These are phyloP conservation scores for Seladonia tumulorum DNA, from an alignment of 2,888 invertebrate genomes.

Conservation along the genomic window DNA sequence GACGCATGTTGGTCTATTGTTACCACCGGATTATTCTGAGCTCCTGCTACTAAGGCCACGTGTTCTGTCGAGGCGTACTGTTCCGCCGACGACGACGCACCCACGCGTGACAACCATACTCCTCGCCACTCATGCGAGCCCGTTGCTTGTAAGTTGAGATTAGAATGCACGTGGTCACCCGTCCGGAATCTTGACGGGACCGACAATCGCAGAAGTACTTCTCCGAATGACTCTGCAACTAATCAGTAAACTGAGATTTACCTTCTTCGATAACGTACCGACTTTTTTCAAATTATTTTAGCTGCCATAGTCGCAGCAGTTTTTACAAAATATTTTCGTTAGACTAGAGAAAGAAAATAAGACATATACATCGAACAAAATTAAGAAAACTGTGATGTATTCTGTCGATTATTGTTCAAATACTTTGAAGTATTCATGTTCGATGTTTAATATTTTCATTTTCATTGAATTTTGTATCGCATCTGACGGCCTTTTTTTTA, in stretches of 20 bases:
- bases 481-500: too few relatives aligned
- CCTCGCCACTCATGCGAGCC: constrained; percentile 66
- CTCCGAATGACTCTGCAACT: background rate
- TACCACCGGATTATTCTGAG: constrained; percentile 68
- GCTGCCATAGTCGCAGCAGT: background rate
- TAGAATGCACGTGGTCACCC: constrained; percentile 83
- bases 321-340: background rate
- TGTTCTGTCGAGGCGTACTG: constrained; percentile 76
- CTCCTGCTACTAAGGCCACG: constrained; percentile 77
- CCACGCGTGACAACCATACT: constrained; percentile 44
- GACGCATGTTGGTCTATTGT: constrained; percentile 12
- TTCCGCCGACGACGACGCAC: constrained; percentile 35
- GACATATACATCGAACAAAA: background rate
- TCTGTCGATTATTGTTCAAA: background rate
- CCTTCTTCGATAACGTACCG: too few relatives aligned
- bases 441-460: too few relatives aligned
- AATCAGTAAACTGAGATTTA: background rate
- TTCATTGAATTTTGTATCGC: too few relatives aligned
- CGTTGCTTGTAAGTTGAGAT: constrained; percentile 76
- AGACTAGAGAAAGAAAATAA: background rate
- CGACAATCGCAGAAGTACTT: background rate
- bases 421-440: background rate
- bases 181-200: constrained; percentile 68
- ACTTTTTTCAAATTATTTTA: background rate
- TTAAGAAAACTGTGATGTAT: background rate